Evolutionary conservation across 2,113 vertebrate species (phyloP), one percentile per base, ranked within the genome.

Genomic region (Agapornis roseicollis): DNA sequence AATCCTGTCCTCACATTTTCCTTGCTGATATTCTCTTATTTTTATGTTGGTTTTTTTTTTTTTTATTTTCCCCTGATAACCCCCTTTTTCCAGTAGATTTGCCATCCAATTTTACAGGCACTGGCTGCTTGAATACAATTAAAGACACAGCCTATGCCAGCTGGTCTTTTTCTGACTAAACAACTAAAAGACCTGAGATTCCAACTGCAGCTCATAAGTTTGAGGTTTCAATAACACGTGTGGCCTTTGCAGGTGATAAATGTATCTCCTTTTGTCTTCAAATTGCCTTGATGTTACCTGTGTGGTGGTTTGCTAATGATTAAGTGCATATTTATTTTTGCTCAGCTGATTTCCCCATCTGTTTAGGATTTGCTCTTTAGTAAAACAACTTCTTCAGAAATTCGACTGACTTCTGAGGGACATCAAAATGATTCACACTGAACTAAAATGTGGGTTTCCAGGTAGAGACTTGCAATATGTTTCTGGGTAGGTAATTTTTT

Each of bases 1-100:
- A 93, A 85, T 42, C 41, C 33, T 80, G 15, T 60, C 29, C 65
- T 80, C 0, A 0, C 25, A 22, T 47, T 93, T 33, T 50, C 47
- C 33, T 86, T 0, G 0, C 28, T 47, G 35, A 80, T 29, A 22
- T 24, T 19, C 20, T 52, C n/a, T n/a, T n/a, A n/a, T n/a, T n/a
- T n/a, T n/a, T n/a, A n/a, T n/a, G n/a, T n/a, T n/a, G n/a, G n/a
- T 55, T 47, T 6, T 41, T 24, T 20, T 35, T 31, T 13, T n/a
- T 37, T 61, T 39, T 29, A 17, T n/a, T 39, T 42, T 61, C 46
- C 42, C 28, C 22, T 61, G 20, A 71, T 17, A 85, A 42, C 58
- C 46, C 2, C 3, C 19, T 87, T 82, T 83, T 83, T 44, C n/a
- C 16, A 33, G 13, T 56, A 79, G 28, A 39, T 68, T 80, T 89